These are phyloP conservation scores for Cossypha polioptera DNA, from an alignment of 2,797 vertebrate species.

Conservation along the genomic window DNA sequence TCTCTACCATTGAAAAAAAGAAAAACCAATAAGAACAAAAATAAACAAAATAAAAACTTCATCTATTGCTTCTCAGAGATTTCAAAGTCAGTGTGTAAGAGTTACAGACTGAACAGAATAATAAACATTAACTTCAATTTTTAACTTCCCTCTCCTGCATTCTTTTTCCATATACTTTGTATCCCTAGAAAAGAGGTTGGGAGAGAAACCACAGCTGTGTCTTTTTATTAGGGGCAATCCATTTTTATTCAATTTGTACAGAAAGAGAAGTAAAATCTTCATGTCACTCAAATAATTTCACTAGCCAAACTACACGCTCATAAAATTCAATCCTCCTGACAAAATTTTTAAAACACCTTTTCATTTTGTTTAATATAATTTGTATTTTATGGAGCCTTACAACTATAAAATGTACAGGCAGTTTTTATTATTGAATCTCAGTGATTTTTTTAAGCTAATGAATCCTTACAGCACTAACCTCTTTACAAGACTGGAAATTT, in stretches of 20 bases:
- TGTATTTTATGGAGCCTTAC: background rate
- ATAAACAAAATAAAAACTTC: background rate
- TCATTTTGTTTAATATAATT: conserved; percentile 12
- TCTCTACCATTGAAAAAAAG: background rate
- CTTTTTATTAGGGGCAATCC: background rate
- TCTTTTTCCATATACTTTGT: background rate
- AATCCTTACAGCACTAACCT: background rate
- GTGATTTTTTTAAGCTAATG: background rate
- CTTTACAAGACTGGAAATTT: background rate
- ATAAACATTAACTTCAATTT: background rate
- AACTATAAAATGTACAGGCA: background rate
- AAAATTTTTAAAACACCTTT: background rate
- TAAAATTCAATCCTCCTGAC: background rate
- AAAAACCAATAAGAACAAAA: background rate
- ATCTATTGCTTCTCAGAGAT: background rate
- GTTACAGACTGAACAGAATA: background rate
- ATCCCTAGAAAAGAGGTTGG: background rate
- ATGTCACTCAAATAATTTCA: conserved; percentile 13
- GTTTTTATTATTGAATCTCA: background rate
- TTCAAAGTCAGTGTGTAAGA: background rate
- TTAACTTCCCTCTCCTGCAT: background rate
- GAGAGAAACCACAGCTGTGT: background rate
- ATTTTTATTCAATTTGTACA: conserved; percentile 50
- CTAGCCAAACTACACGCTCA: background rate
- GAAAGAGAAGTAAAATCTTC: background rate